Base-by-base conservation (phyloP, 30 jellyfish, hydroid and myxozoan genomes). In the Phacellophora camtschatica region DNA sequence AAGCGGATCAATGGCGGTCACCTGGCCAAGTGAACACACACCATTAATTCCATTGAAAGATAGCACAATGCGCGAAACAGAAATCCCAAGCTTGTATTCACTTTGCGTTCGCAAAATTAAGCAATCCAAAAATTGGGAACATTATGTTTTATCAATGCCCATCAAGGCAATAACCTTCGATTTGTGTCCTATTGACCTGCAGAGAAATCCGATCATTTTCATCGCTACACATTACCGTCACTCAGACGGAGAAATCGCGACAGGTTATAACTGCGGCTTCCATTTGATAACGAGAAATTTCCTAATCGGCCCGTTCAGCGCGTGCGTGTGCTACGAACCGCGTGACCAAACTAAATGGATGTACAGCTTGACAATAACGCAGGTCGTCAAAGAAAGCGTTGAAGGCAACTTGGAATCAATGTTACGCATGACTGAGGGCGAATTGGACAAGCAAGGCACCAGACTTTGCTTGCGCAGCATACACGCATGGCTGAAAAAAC, bases 311-410 rank as follows among this genome's bases (percentile, higher is more conserved):
- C 34, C 58, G 32, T 79, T 79, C 56, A 13, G 35, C 27, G 69
- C 66, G 27, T 48, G 71, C 78, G 83, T 79, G 83, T 79, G 69
- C 61, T 62, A 30, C 65, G 90, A 79, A 29, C 90, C 90, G 66
- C 75, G 75, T 16, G 57, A 58, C n/a, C 59, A 37, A 11, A 79
- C 90, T 5, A 7, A 66, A 51, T 79, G 90, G 90, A 16, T 66
- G 22, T 65, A 66, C 42, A 46, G 63, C 39, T 22, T 73, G 64
- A 2, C 86, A 0, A 30, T 73, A 5, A 50, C 32, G 65, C 86
- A 73, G 86, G 86, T 53, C 19, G 76, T 54, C 2, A 46, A 24
- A 7, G 86, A 74, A 5, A 33, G 56, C 23, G 20, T 73, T n/a
- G 86, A 73, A 31, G 32, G 20, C 5, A 31, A 73, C 10, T 30